Conservation (phyloP, 2,797 vertebrate genomes). For the Etheostoma nigrum region DNA sequence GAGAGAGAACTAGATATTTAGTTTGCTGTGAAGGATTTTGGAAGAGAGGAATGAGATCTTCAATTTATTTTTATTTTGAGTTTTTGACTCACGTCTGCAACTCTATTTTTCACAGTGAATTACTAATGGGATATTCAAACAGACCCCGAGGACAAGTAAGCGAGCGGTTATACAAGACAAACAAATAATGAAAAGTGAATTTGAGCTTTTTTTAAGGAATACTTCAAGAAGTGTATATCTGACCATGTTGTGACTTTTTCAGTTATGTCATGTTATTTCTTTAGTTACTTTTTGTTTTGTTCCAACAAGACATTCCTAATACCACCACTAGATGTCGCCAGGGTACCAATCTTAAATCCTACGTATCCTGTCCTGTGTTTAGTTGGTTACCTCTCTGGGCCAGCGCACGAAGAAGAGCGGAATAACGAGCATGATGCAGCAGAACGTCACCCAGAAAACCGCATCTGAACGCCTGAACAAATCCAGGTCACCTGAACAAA, state of each 20-base stretch:
- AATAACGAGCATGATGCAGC: constrained; percentile 84
- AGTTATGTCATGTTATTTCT: neutral
- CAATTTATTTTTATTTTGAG: too few relatives aligned
- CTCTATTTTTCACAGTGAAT: neutral
- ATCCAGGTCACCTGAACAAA: constrained; percentile 84
- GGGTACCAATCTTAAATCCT: neutral
- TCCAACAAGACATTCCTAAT: neutral
- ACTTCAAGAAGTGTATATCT: neutral
- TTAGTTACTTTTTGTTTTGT: neutral
- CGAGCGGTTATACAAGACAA: neutral
- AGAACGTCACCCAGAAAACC: constrained; percentile 93
- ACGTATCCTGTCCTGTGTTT: rapidly evolving
- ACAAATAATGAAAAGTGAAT: neutral
- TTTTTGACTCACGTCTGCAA: neutral
- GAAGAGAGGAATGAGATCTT: neutral
- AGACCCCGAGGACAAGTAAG: neutral
- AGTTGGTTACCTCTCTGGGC: constrained; percentile 89
- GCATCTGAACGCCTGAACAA: constrained; percentile 85
- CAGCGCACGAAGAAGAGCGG: constrained; percentile 90
- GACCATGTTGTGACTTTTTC: neutral
- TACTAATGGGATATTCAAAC: neutral
- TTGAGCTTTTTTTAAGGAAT: neutral
- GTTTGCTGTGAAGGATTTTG: neutral
- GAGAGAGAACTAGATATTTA: neutral
- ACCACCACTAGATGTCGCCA: constrained; percentile 20